These are phyloP conservation scores for Myotis daubentonii DNA, from an alignment of 2,797 vertebrate genomes.

Conservation along the genomic window DNA sequence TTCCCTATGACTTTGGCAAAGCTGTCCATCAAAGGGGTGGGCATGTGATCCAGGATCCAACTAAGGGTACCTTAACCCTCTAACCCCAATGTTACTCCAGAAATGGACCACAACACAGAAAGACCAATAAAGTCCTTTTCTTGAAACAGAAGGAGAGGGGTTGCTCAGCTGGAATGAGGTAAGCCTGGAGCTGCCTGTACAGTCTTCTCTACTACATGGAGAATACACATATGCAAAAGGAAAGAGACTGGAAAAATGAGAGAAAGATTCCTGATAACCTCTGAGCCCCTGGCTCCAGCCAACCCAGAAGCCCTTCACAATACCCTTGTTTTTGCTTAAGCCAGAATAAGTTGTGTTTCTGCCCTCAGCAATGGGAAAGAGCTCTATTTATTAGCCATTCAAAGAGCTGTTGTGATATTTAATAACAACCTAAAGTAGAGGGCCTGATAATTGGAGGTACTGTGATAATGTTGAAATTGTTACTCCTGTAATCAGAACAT, in stretches of 20 bases:
- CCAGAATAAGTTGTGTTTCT: neutral
- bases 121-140: neutral
- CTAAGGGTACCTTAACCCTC: neutral
- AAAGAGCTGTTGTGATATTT: constrained; percentile 8
- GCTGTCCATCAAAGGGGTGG: neutral
- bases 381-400: neutral
- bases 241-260: neutral
- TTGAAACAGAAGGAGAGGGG: neutral
- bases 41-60: neutral
- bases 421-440: constrained; percentile 19
- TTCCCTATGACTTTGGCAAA: neutral
- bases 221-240: constrained; percentile 18
- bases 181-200: neutral
- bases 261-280: neutral
- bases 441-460: neutral
- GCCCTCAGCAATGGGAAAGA: neutral
- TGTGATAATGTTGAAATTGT: constrained; percentile 31
- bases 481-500: constrained; percentile 49
- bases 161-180: neutral
- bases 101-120: neutral
- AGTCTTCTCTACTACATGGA: neutral
- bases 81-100: neutral
- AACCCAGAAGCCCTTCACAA: constrained; percentile 8
- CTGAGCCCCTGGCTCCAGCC: neutral
- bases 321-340: neutral